Evolutionary conservation across 2,888 invertebrate species (phyloP).

Genomic region (Onchidella celtica): DNA sequence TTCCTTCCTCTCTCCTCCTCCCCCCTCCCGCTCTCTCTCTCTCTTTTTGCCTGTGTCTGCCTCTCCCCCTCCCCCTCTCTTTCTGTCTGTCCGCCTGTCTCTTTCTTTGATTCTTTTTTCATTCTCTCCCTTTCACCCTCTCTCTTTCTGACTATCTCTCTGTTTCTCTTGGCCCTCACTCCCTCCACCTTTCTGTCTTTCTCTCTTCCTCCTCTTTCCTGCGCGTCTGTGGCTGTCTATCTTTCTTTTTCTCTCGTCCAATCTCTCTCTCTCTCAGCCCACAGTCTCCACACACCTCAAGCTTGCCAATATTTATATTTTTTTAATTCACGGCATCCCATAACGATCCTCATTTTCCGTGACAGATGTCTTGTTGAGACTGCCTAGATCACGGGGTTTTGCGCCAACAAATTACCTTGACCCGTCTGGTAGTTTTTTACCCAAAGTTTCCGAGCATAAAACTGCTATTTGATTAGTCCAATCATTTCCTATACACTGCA

Average conservation of each 20-base stretch:
- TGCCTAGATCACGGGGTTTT: too few relatives aligned
- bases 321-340: too few relatives aligned
- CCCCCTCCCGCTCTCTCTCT: constrained; percentile 36
- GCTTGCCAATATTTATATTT: too few relatives aligned
- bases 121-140: constrained; percentile 16
- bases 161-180: not conserved
- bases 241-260: constrained; percentile 24
- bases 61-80: not conserved
- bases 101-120: not conserved
- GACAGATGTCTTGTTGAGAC: too few relatives aligned
- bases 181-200: not conserved
- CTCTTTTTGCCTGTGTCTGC: constrained; percentile 29
- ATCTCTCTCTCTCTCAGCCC: too few relatives aligned
- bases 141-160: not conserved
- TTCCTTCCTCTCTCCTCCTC: not conserved
- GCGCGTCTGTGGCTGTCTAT: constrained; percentile 2
- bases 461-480: too few relatives aligned
- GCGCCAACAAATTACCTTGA: too few relatives aligned
- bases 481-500: too few relatives aligned
- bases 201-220: not conserved
- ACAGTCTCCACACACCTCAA: too few relatives aligned
- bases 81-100: not conserved
- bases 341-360: too few relatives aligned
- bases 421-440: too few relatives aligned
- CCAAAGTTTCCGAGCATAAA: too few relatives aligned